Evolutionary conservation across 2,888 invertebrate species (phyloP), one percentile per base, ranked within the genome.

Genomic region (Acronicta leporina): DNA sequence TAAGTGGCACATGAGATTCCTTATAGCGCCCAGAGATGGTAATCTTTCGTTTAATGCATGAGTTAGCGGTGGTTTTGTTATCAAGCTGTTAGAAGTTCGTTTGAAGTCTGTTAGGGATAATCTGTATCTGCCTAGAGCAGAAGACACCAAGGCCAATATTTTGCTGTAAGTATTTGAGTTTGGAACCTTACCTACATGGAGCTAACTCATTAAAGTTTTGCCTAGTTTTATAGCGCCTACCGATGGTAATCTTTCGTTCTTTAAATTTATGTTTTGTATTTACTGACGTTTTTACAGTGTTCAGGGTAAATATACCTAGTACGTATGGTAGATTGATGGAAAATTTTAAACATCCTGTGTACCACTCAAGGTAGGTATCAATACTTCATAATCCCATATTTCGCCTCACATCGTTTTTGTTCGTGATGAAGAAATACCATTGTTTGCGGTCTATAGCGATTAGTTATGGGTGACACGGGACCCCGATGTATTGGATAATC

Each of bases 371-470:
- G 75, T 86, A 83, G 79, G 75, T 85, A 83, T 77, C 74, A 80
- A 84, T 88, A 87, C 87, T 73, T 77, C 87, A 84, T 89, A 89
- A 89, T 90, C 86, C 86, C 85, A 90, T 90, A 91, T 89, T 89
- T 91, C 83, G 88, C 78, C 86, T 80, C 82, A 81, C 82, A 85
- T 84, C 82, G 91, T 90, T 91, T 91, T 90, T 92, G 92, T 92
- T 87, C 84, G 85, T 90, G 91, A 92, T 92, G 90, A 92, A 92
- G 92, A 90, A 92, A 92, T 91, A 88, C 87, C 83, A 92, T 92
- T 92, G 91, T 92, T 87, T 87, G 83, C 79, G 84, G 79, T 73
- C 82, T 75, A 73, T 67, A 80, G 73, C 87, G 89, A 91, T 93
- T 91, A 83, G 92, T 89, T 85, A 84, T 87, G 88, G 90, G 89